Percentiles rank a stretch among this genome's conserved stretches.
Conservation (phyloP, 2,888 invertebrate species). For the Iselma pallidipennis region DNA sequence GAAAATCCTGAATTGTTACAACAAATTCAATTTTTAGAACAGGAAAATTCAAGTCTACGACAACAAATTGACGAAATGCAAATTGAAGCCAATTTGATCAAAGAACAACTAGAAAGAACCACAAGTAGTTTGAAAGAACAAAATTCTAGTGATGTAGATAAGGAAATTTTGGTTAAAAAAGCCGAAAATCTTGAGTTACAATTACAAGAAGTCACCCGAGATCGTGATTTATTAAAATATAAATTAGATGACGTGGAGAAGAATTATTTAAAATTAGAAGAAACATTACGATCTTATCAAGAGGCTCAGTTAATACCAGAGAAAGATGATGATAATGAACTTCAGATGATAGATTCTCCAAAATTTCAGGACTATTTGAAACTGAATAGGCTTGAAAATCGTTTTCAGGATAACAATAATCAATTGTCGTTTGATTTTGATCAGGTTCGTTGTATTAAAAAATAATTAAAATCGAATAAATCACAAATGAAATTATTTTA, state of each 20-base stretch:
- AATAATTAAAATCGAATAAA: neutral
- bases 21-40: constrained; percentile 9
- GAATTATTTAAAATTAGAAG: constrained; percentile 13
- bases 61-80: constrained; percentile 18
- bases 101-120: constrained; percentile 15
- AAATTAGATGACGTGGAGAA: constrained; percentile 16
- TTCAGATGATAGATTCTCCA: too few species aligned
- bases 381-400: neutral
- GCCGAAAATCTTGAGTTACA: constrained; percentile 14
- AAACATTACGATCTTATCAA: constrained; percentile 8
- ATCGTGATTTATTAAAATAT: constrained; percentile 13
- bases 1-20: constrained; percentile 10
- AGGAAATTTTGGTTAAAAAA: constrained; percentile 15
- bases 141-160: constrained; percentile 11
- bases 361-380: constrained; percentile 6
- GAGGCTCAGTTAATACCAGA: constrained; percentile 13
- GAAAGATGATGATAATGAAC: constrained; percentile 12
- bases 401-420: constrained; percentile 16
- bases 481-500: neutral
- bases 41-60: constrained; percentile 10
- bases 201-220: constrained; percentile 16
- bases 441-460: neutral
- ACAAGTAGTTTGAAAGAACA: constrained; percentile 10
- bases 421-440: constrained; percentile 19
- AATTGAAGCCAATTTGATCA: constrained; percentile 16